Evolutionary conservation across 2,113 vertebrate genomes (phyloP), one percentile per base, ranked within the genome.

Genomic region (Phylloscopus whistleri): DNA sequence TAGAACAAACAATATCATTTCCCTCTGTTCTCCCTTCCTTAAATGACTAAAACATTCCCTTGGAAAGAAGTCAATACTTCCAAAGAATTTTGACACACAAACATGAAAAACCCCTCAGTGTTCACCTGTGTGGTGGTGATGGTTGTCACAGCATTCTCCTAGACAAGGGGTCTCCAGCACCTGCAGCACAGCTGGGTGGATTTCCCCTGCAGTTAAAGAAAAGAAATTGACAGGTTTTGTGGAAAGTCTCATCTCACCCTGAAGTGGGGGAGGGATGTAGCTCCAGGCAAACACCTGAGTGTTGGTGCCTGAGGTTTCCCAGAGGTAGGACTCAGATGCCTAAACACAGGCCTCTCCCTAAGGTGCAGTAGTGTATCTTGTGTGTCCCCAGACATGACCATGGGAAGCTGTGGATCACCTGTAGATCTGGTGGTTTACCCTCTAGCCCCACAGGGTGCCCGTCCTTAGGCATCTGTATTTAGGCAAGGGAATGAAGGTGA

Each of bases 401-500:
- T 64, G 59, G 53, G 41, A 81, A 48, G 18, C 37, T 81, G 17
- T 56, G 28, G 16, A 35, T 81, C 63, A 58, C 26, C 37, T 18
- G 5, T 2, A 55, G 27, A 11, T 44, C 35, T 87, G 77, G 6
- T 48, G 7, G 52, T 33, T 13, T 31, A 44, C 19, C 7, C 13
- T 22, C 10, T 31, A 79, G 37, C 23, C 31, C n/a, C 21, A 52
- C 1, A 0, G 14, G 1, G 2, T 70, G 31, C 43, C 15, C 6
- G 3, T 18, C 22, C 22, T 88, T 55, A 63, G 48, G n/a, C 51
- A 52, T 8, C 11, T 44, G 3, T 41, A 16, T 88, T 75, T 58
- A 63, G 48, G 62, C 22, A 58, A 59, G 13, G 17, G 9, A 85
- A 13, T 37, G 30, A 77, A 87, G 16, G 12, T 58, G 41, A 87